Percentiles rank a stretch among this genome's conserved stretches.
phyloP scores from a whole-genome alignment of 2,797 vertebrate genomes.

The Buceros bicornis region DNA sequence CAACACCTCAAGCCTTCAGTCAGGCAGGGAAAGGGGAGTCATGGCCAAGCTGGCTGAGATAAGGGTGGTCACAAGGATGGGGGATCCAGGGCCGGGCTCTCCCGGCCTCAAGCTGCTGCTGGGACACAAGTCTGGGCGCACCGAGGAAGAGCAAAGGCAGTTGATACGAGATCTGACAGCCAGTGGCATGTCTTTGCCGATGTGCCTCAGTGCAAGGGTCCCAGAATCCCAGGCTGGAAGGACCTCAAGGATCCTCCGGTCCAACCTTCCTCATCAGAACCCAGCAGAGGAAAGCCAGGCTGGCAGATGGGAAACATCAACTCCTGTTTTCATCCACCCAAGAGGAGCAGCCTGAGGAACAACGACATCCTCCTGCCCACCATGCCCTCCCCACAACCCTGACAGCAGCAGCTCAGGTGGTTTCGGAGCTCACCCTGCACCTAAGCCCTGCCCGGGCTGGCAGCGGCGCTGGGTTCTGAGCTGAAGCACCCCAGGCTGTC shows the following conservation, averaged over 20 bases:
- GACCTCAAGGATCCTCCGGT: background rate
- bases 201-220: accelerated
- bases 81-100: accelerated
- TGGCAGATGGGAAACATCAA: background rate
- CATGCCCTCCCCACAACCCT: accelerated
- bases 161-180: no score
- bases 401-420: accelerated
- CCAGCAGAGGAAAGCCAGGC: background rate
- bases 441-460: background rate
- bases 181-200: accelerated
- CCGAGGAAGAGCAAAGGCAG: background rate
- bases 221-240: background rate
- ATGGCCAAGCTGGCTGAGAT: background rate
- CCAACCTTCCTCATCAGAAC: background rate
- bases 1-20: background rate
- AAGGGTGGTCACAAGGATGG: accelerated
- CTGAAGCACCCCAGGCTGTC: background rate
- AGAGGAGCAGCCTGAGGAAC: background rate
- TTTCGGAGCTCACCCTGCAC: background rate
- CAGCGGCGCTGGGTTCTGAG: accelerated
- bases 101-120: background rate
- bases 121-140: background rate
- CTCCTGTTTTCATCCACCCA: background rate
- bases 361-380: background rate
- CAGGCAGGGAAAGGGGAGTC: background rate